phyloP scores from a whole-genome alignment of 2,888 invertebrate species.

The Dynastes maya region DNA sequence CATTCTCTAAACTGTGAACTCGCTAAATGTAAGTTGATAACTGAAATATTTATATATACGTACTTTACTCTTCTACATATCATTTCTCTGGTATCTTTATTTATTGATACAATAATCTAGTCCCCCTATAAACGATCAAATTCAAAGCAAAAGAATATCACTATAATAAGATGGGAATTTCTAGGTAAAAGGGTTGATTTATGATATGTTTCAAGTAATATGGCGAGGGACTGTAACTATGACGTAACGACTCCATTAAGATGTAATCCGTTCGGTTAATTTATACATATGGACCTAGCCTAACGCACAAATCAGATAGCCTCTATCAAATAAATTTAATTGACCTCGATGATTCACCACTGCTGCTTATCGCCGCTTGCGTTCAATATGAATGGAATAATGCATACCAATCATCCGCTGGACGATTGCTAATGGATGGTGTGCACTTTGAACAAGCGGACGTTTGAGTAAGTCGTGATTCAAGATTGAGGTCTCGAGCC shows the following conservation, averaged over 20 bases:
- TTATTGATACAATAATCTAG: too few relatives aligned
- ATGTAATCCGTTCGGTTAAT: constrained; percentile 29
- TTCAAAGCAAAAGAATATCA: too few relatives aligned
- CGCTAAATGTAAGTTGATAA: too few relatives aligned
- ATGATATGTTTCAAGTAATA: too few relatives aligned
- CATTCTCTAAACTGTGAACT: too few relatives aligned
- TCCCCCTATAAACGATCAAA: too few relatives aligned
- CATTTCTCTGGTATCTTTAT: too few relatives aligned
- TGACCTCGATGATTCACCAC: constrained; percentile 46
- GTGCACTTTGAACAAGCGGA: constrained; percentile 23
- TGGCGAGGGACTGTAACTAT: background rate
- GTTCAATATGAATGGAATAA: constrained; percentile 46
- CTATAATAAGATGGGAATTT: too few relatives aligned
- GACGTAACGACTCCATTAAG: constrained; percentile 33
- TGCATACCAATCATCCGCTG: constrained; percentile 38
- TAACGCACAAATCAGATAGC: constrained; percentile 47
- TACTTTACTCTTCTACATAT: too few relatives aligned
- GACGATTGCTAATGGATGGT: constrained; percentile 35
- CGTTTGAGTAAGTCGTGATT: background rate
- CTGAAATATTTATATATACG: too few relatives aligned
- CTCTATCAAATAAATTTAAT: constrained; percentile 48
- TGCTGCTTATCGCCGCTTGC: background rate
- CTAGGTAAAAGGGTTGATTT: too few relatives aligned
- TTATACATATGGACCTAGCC: constrained; percentile 42
- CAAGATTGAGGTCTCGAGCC: background rate